These are phyloP conservation scores for Drosophila pachea DNA, from an alignment of 1,140 invertebrate species.

Conservation along the genomic window DNA sequence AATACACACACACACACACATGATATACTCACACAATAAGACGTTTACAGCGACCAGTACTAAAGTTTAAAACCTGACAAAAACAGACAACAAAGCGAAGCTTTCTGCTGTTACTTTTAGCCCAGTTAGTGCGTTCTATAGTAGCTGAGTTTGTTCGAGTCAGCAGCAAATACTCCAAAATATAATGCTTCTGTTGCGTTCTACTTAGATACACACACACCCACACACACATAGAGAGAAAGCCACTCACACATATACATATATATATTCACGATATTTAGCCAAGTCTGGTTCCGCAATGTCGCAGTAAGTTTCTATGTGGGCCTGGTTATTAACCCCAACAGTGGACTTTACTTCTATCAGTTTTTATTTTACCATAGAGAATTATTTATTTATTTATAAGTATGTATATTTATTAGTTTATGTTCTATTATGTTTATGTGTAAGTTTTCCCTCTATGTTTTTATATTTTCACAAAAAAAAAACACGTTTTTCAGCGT, in stretches of 20 bases:
- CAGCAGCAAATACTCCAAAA: conserved; percentile 31
- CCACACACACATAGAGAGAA: conserved; percentile 9
- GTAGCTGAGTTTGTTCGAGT: conserved; percentile 70
- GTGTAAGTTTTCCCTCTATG: conserved; percentile 51
- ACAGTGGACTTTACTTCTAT: conserved; percentile 22
- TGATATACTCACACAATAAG: conserved; percentile 32
- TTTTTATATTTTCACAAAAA: conserved; percentile 30
- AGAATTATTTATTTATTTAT: not conserved
- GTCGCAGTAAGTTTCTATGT: conserved; percentile 65
- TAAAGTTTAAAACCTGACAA: conserved; percentile 5
- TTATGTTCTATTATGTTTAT: conserved; percentile 39
- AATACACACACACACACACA: conserved; percentile 32
- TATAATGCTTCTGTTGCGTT: conserved; percentile 67
- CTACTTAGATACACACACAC: conserved; percentile 53
- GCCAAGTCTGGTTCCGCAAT: conserved; percentile 41
- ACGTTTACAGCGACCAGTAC: conserved; percentile 14
- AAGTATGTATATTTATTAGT: conserved; percentile 27
- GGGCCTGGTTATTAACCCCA: conserved; percentile 35
- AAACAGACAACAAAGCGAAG: conserved; percentile 45
- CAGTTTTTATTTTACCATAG: not conserved
- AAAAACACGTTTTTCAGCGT: conserved; percentile 52
- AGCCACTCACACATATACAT: conserved; percentile 3
- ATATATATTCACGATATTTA: conserved; percentile 16
- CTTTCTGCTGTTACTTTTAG: conserved; percentile 71
- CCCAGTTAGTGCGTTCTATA: conserved; percentile 66